These are phyloP conservation scores for Tetramorium bicarinatum DNA, from an alignment of 2,888 invertebrate genomes.

Conservation along the genomic window DNA sequence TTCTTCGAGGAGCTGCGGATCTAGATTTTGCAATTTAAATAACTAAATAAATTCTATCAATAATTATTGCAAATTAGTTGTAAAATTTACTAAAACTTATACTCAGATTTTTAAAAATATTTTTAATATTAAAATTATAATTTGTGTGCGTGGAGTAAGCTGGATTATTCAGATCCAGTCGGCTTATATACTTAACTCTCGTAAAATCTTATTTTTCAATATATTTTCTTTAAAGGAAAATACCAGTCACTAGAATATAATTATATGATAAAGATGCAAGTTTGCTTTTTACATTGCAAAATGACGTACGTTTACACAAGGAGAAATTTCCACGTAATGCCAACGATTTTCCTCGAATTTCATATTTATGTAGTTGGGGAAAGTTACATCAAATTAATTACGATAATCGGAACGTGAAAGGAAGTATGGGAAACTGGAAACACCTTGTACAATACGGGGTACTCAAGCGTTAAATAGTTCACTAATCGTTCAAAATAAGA, in stretches of 20 bases:
- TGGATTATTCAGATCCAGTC: not conserved
- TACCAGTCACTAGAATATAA: no score
- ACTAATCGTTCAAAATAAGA: not conserved
- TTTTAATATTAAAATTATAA: not conserved
- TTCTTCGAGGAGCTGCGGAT: not conserved
- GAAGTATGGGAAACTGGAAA: not conserved
- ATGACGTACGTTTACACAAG: not conserved
- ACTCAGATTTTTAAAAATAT: not conserved
- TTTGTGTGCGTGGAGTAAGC: not conserved
- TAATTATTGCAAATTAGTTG: not conserved
- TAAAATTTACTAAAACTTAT: not conserved
- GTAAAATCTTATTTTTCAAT: not conserved
- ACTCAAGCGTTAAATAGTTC: not conserved
- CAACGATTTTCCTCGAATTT: not conserved
- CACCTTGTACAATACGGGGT: not conserved
- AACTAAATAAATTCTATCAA: constrained; percentile 1
- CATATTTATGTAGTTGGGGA: not conserved
- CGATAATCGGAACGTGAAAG: not conserved
- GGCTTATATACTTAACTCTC: not conserved
- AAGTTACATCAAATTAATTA: not conserved
- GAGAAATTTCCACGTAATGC: not conserved
- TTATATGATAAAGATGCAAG: not conserved
- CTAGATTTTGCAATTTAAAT: not conserved
- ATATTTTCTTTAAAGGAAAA: not conserved
- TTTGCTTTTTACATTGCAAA: not conserved